Evolutionary conservation across 2,113 vertebrate species (phyloP).

Genomic region (Tiliqua scincoides): DNA sequence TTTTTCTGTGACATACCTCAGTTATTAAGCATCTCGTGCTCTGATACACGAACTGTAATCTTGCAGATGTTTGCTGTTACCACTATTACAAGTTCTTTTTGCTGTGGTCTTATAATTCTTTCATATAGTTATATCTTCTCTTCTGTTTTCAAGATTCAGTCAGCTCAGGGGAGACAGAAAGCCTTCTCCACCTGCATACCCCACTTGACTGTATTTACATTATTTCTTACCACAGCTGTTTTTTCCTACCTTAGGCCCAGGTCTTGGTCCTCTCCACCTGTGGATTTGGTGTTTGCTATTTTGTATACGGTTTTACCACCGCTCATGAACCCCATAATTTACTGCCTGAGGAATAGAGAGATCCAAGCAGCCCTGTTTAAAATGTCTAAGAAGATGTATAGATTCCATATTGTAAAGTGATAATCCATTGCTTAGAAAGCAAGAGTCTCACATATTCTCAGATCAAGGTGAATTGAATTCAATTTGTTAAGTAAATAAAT

Average conservation of each 20-base stretch:
- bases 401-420: too few relatives aligned
- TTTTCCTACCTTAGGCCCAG: conserved; percentile 2
- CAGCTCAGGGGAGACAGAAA: neutral
- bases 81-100: neutral
- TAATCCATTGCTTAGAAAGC: too few relatives aligned
- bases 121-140: conserved; percentile 10
- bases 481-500: too few relatives aligned
- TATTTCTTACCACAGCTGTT: neutral
- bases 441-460: too few relatives aligned
- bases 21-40: conserved; percentile 3
- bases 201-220: neutral
- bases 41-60: neutral
- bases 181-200: conserved; percentile 8
- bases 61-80: neutral
- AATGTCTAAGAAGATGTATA: neutral
- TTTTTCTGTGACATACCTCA: conserved; percentile 5
- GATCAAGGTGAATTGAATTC: too few relatives aligned
- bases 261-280: neutral
- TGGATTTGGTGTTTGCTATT: neutral
- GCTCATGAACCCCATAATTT: neutral
- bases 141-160: neutral
- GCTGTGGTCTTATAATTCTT: neutral
- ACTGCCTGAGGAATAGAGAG: conserved; percentile 1
- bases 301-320: conserved; percentile 7
- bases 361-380: neutral